A percentile compares a stretch with the other conserved stretches of the same genome.
Evolutionary conservation across 2,113 vertebrate genomes (phyloP).

Genomic region (Tauraco erythrolophus): DNA sequence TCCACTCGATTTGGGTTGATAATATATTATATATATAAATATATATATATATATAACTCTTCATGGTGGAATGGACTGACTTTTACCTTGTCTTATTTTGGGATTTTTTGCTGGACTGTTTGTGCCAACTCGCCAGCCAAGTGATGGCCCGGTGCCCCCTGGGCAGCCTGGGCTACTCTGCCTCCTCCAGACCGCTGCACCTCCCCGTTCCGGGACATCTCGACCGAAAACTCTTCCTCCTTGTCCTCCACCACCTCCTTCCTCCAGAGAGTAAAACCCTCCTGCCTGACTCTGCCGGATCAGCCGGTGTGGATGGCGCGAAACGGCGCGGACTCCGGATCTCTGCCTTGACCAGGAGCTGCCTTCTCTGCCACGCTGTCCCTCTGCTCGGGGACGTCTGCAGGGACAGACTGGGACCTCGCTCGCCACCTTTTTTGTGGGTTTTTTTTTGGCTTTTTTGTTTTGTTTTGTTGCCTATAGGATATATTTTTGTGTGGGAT

Average conservation of each 20-base stretch:
- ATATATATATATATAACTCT: slow-evolving; percentile 62
- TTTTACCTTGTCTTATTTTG: slow-evolving; percentile 63
- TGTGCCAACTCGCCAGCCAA: slow-evolving; percentile 80
- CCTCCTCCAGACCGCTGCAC: background rate
- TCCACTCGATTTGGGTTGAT: slow-evolving; percentile 69
- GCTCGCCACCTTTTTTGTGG: background rate
- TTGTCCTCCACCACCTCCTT: background rate
- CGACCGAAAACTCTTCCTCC: background rate
- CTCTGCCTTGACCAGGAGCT: slow-evolving; percentile 51
- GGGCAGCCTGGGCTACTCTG: background rate
- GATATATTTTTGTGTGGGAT: slow-evolving; percentile 59
- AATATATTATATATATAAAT: slow-evolving; percentile 73
- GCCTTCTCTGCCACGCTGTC: slow-evolving; percentile 42
- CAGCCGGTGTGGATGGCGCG: slow-evolving; percentile 8
- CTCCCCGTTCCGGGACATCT: background rate
- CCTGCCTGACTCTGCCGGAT: slow-evolving; percentile 37
- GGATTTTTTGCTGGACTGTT: slow-evolving; percentile 77
- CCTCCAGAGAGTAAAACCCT: slow-evolving; percentile 50
- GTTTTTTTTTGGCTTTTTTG: background rate
- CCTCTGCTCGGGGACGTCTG: background rate
- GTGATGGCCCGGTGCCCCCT: background rate
- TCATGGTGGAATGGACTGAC: slow-evolving; percentile 78
- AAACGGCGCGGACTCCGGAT: background rate
- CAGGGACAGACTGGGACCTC: slow-evolving; percentile 14
- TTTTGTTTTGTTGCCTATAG: slow-evolving; percentile 43